These are phyloP conservation scores for Aleiodes leptofemur DNA, from an alignment of 2,888 invertebrate species.

Conservation along the genomic window DNA sequence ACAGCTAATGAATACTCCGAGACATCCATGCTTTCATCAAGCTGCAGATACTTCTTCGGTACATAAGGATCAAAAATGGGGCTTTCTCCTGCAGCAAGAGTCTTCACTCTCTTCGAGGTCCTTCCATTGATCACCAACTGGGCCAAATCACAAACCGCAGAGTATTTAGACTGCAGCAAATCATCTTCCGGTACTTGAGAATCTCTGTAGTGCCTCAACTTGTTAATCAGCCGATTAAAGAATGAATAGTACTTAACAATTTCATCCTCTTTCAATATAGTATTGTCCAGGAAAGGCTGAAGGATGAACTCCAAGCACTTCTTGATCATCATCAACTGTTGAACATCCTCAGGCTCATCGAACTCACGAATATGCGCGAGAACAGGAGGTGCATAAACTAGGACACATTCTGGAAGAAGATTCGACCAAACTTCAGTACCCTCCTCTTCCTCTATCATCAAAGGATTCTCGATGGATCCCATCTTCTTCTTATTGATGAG, in stretches of 20 bases:
- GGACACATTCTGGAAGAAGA: not conserved
- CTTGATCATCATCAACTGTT: not conserved
- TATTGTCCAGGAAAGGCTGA: not conserved
- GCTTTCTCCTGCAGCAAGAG: not conserved
- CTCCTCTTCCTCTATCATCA: no score
- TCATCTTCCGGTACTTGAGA: not conserved
- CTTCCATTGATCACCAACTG: not conserved
- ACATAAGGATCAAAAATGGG: not conserved
- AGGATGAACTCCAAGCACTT: conserved; percentile 3
- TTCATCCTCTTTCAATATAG: not conserved
- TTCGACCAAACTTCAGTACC: not conserved
- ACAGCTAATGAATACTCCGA: not conserved
- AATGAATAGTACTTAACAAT: not conserved
- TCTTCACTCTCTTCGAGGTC: not conserved
- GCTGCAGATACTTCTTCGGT: not conserved
- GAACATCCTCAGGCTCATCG: not conserved
- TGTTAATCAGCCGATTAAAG: not conserved
- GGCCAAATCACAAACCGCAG: conserved; percentile 1
- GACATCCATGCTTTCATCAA: not conserved
- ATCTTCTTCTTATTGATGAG: not conserved
- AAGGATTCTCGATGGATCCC: no score
- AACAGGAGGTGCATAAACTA: not conserved
- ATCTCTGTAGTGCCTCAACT: not conserved
- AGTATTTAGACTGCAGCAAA: not conserved
- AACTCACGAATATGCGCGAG: not conserved